These are phyloP conservation scores for Sabellastarte sp. DNA, from an alignment of 2,888 invertebrate genomes.

Conservation along the genomic window DNA sequence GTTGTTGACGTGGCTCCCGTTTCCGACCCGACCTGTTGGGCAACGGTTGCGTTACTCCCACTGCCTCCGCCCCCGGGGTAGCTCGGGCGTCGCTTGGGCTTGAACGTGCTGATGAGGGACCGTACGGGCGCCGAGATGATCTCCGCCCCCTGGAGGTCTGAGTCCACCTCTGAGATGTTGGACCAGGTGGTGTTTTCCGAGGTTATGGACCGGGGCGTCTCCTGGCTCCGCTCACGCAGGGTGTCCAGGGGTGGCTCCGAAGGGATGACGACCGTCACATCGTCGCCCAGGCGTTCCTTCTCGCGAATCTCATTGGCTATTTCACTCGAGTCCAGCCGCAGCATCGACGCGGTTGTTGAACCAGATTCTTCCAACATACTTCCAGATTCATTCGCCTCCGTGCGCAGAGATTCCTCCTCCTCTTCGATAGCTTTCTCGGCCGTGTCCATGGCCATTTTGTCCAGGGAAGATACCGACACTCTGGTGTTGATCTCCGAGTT, in stretches of 20 bases:
- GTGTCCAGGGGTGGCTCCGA: constrained; percentile 28
- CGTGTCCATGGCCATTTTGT: not conserved
- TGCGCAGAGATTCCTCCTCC: not conserved
- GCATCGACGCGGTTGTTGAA: not conserved
- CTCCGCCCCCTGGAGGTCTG: constrained; percentile 24
- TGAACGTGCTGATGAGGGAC: constrained; percentile 10
- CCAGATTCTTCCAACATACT: too few relatives aligned
- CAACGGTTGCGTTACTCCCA: too few relatives aligned
- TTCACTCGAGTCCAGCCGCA: constrained; percentile 1
- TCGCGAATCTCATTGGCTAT: constrained; percentile 35
- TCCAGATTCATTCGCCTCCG: not conserved
- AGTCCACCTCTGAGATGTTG: constrained; percentile 23
- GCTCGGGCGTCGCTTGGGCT: not conserved
- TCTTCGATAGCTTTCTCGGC: not conserved
- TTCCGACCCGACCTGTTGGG: too few relatives aligned
- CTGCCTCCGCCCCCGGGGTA: too few relatives aligned
- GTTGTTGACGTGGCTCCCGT: too few relatives aligned
- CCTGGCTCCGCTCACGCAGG: not conserved
- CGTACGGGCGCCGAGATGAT: constrained; percentile 39
- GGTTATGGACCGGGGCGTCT: constrained; percentile 15
- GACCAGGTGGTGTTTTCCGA: constrained; percentile 29
- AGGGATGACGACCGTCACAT: constrained; percentile 50
- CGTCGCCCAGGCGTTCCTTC: constrained; percentile 41
- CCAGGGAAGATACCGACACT: not conserved
- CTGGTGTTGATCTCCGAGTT: not conserved